Percentiles rank a stretch among this genome's conserved stretches.
phyloP scores from a whole-genome alignment of 2,113 vertebrate genomes.

The Athene cunicularia region DNA sequence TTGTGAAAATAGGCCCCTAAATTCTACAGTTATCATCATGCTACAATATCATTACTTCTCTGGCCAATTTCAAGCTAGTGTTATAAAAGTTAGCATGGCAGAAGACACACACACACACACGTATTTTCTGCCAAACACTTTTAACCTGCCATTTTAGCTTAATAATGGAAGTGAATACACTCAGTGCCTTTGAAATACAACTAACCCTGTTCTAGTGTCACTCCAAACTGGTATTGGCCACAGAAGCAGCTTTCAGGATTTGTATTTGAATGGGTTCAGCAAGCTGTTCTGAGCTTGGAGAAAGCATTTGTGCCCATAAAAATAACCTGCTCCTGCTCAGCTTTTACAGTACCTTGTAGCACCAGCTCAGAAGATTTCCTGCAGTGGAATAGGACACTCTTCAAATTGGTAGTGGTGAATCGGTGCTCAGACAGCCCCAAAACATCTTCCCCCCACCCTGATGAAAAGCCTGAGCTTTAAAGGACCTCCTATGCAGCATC shows the following conservation, averaged over 20 bases:
- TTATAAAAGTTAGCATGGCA: neutral
- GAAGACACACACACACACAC: neutral
- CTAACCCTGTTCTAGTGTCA: neutral
- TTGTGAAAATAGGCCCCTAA: neutral
- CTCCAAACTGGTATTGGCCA: neutral
- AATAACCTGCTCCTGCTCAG: neutral
- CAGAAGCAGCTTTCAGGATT: neutral
- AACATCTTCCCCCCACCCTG: neutral
- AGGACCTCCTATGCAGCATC: neutral
- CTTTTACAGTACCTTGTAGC: neutral
- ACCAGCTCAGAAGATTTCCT: neutral
- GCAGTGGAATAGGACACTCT: neutral
- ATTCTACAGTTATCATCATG: neutral
- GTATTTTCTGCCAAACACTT: neutral
- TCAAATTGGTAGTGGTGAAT: neutral
- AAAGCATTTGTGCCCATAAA: neutral
- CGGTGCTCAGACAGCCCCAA: neutral
- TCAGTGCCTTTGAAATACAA: neutral
- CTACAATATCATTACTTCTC: neutral
- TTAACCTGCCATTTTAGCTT: neutral
- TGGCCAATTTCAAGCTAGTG: neutral
- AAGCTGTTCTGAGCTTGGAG: neutral
- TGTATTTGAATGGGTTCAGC: neutral
- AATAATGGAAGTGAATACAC: neutral
- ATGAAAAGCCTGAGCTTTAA: neutral